phyloP scores from a whole-genome alignment of 1,140 invertebrate genomes.

The Ostrea denselamellosa region DNA sequence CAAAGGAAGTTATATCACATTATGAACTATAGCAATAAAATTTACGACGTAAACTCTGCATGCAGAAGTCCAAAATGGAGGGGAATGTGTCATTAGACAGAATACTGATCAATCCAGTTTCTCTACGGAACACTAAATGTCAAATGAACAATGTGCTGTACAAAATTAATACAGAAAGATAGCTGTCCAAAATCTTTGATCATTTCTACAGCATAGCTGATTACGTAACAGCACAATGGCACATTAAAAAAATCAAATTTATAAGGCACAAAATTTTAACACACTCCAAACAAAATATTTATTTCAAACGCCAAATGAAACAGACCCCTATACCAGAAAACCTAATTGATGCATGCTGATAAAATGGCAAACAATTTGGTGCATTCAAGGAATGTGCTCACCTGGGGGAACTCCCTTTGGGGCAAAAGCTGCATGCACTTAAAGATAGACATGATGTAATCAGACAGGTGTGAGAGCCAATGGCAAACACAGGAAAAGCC shows the following conservation, averaged over 20 bases:
- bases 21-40: no score
- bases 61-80: no score
- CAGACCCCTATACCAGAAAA: neutral
- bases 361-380: neutral
- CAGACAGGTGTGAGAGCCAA: neutral
- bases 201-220: no score
- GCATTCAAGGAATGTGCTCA: neutral
- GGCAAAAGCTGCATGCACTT: conserved; percentile 27
- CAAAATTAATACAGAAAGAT: no score
- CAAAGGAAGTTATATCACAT: no score
- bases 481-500: no score
- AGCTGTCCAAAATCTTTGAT: no score
- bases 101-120: no score
- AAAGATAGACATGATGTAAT: conserved; percentile 5
- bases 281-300: neutral
- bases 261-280: neutral
- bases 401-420: conserved; percentile 17
- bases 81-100: no score
- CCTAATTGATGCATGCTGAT: conserved; percentile 16
- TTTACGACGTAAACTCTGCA: no score
- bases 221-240: neutral
- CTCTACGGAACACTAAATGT: no score
- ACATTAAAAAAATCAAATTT: neutral
- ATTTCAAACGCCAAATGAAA: neutral
- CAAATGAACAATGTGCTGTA: no score